Evolutionary conservation across 1,140 invertebrate species (phyloP), one percentile per base, ranked within the genome.

Genomic region (Tribolium castaneum): DNA sequence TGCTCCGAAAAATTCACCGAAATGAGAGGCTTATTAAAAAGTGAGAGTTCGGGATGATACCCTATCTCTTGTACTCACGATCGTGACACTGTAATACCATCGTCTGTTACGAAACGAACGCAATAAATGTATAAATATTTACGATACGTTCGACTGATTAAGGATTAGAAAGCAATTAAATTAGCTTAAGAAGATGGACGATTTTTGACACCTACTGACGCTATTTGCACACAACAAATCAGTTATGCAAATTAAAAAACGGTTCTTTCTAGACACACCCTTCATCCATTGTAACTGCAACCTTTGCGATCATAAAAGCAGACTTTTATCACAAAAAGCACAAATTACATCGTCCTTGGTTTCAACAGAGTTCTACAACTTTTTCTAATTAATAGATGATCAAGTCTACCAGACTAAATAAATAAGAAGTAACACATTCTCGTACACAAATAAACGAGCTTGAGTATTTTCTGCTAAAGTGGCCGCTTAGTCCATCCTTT

Each of bases 101-200:
- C n/a, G 56, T 34, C 56, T 14, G 59, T 66, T 66, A 35, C 30
- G 30, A 66, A 66, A 66, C 30, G 10, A 62, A 62, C 30, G 7
- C n/a, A 35, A 66, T 34, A 66, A 66, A 66, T 14, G 30, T 35
- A n/a, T 14, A 12, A 22, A 25, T 66, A 66, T 66, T 66, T 66
- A 66, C 59, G 12, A 66, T 66, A 30, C 25, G 30, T 66, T 66
- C 30, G 10, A 35, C n/a, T 22, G 71, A 73, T 52, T 73, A 73
- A 19, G 19, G 51, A 73, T 73, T 73, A 73, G 71, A 73, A 73
- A 73, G 71, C 49, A 73, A 73, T 73, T 73, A 73, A 73, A 73
- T 50, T n/a, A 19, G 71, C 6, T 22, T 50, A 9, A 30, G n/a
- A 13, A 52, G 49, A 34, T 34, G 7, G 25, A 66, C 2, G 34